Evolutionary conservation across 1,140 invertebrate species (phyloP), one percentile per base, ranked within the genome.

Genomic region (Trichonephila clavipes): DNA sequence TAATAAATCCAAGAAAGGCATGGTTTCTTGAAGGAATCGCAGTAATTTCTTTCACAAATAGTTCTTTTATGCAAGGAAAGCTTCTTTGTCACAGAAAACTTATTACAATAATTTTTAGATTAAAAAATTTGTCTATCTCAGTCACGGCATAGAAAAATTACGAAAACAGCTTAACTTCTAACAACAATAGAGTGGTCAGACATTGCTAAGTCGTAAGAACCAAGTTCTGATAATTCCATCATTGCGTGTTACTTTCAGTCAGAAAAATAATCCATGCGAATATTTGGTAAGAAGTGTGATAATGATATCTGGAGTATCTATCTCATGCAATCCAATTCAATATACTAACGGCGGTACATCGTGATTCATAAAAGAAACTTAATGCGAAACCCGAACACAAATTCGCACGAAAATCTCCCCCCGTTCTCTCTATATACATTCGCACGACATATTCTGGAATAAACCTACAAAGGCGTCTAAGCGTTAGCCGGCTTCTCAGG

Each of bases 401-500:
- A n/a, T 88, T 88, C 86, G 86, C 86, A 88, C 86, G 62, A 34
- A 21, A 66, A 88, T 19, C 24, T 88, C 61, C n/a, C n/a, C n/a
- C n/a, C 21, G 86, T 88, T 88, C 24, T n/a, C 86, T 14, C 86
- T n/a, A 7, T 12, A n/a, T 16, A 24, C n/a, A 85, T 59, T 58
- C 44, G 24, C 44, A 85, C 58, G 83, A n/a, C 58, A 85, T 18
- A 28, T 28, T 85, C 58, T 21, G 24, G 24, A 14, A 28, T 12
- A 58, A 61, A 61, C 83, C 21, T 4, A 24, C 58, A 8, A 61
- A 58, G 58, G 28, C 24, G 51, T 61, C 24, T n/a, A 59, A 58
- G 51, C 21, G 21, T 85, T 85, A 24, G 51, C 51, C 44, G 51
- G 83, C 51, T 59, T 61, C 58, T 85, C 6, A 24, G n/a, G 58